Base-by-base conservation (phyloP, 2,113 vertebrate genomes). In the Calypte anna region DNA sequence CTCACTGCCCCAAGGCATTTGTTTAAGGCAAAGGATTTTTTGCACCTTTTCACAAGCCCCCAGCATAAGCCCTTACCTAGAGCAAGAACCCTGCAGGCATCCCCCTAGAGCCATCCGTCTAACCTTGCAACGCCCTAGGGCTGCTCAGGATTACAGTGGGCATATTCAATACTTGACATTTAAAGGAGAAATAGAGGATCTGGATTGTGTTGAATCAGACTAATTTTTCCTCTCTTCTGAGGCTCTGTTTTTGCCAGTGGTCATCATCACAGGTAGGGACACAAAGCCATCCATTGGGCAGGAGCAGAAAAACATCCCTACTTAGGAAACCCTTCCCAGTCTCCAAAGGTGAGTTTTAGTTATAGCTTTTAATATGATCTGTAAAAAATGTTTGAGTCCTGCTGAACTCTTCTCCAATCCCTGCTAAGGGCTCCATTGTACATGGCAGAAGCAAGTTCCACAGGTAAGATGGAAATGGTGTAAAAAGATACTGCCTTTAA, bases 371-470 rank as follows among this genome's bases (percentile, higher is more conserved):
- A 76, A 73, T 82, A 85, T 73, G 14, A 2, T 28, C 51, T 66
- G 24, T 64, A 54, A 68, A 48, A 88, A 91, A 72, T 79, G 27
- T 51, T 92, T 82, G 79, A 86, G 79, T 88, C 50, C 67, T 74
- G 67, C 63, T 86, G 61, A 92, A 70, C 61, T 85, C 43, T 85
- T 69, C 58, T 40, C 81, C 85, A 80, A 54, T 38, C 66, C 69
- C 66, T 87, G 44, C 51, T 88, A 44, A 69, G 72, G 73, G 81
- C 66, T 92, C 62, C n/a, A 51, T 57, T 4, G 6, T 16, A 38
- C 12, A 2, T 0, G 7, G 59, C 63, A 51, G 68, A 77, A 88
- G 53, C 55, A 70, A 75, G 30, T 77, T 94, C 68, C 64, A 40
- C 57, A 70, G 82, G 76, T 90, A 72, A 80, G 48, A 53, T 78